Base-by-base conservation (phyloP, 2,888 invertebrate genomes). In the Acrobasis suavella region DNA sequence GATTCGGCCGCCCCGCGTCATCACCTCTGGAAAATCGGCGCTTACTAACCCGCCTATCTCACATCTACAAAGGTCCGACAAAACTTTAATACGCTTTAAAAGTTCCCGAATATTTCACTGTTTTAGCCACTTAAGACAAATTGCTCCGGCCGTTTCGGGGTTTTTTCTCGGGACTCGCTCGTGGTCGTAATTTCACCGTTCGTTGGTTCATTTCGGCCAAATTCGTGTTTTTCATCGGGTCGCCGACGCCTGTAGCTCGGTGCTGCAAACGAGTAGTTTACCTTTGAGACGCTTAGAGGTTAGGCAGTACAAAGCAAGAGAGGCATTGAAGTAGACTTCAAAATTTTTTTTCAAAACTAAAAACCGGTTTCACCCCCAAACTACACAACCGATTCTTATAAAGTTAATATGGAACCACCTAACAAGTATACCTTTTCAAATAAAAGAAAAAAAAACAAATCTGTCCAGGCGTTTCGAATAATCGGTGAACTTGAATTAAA, bases 71-170 rank as follows among this genome's bases (percentile, higher is more conserved):
- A 69, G 78, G 76, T 74, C 74, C 78, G 67, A 73, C 76, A 72
- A 76, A 87, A 88, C 85, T 88, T 87, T 84, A 87, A 87, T 86
- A 82, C 82, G 81, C 78, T 78, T 80, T 78, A 76, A 82, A 89
- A 89, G 81, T 89, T 88, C 75, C 75, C 78, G 73, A 87, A 89
- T 89, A 89, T 87, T 89, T 89, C 83, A 86, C 83, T 82, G 87
- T 82, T 87, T 82, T 76, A 85, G 80, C 87, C 84, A 83, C 87
- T 89, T 82, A 81, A 85, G 87, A 89, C 87, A 89, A 89, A 89
- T 89, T 87, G 82, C 83, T 79, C 72, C 68, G 71, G 69, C 74
- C 75, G 76, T 80, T 84, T 79, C 74, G 69, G 69, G 76, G 76
- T 74, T 77, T 82, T 86, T 85, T 81, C 75, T 75, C 70, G 70